These are phyloP conservation scores for Cryptocephalus moraei DNA, from an alignment of 2,888 invertebrate species.

Conservation along the genomic window DNA sequence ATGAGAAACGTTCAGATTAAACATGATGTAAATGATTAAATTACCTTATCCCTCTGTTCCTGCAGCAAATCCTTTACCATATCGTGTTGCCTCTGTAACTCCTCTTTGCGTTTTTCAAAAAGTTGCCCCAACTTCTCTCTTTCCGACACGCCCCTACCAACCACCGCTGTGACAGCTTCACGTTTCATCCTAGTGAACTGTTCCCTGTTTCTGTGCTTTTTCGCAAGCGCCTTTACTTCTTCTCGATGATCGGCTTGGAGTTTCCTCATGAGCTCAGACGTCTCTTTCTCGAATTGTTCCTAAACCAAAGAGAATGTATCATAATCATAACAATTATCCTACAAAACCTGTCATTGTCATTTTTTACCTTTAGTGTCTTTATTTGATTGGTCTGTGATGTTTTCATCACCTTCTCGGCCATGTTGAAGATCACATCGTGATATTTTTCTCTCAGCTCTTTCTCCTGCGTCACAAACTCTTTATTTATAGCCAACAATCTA, in stretches of 20 bases:
- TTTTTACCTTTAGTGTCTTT: conserved; percentile 55
- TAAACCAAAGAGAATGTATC: conserved; percentile 17
- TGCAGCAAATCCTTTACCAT: conserved; percentile 58
- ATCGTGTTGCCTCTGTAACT: conserved; percentile 70
- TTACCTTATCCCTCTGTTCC: conserved; percentile 55
- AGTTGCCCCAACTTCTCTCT: conserved; percentile 68
- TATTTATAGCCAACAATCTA: conserved; percentile 49
- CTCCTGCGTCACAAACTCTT: conserved; percentile 61
- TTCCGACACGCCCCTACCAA: conserved; percentile 84
- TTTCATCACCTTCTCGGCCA: conserved; percentile 71
- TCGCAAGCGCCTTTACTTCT: conserved; percentile 78
- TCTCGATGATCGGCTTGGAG: conserved; percentile 74
- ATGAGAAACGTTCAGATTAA: background rate
- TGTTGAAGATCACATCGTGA: conserved; percentile 65
- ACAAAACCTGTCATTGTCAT: too few species aligned
- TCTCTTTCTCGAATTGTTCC: conserved; percentile 58
- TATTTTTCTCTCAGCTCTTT: conserved; percentile 73
- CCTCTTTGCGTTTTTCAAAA: conserved; percentile 65
- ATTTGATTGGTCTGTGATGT: conserved; percentile 70
- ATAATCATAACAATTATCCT: background rate
- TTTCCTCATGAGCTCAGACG: conserved; percentile 65
- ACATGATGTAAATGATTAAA: background rate
- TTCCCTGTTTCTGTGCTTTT: conserved; percentile 82
- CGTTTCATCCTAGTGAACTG: conserved; percentile 80
- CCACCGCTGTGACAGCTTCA: conserved; percentile 71